phyloP scores from a whole-genome alignment of 2,113 vertebrate species.

The Gadus chalcogrammus region DNA sequence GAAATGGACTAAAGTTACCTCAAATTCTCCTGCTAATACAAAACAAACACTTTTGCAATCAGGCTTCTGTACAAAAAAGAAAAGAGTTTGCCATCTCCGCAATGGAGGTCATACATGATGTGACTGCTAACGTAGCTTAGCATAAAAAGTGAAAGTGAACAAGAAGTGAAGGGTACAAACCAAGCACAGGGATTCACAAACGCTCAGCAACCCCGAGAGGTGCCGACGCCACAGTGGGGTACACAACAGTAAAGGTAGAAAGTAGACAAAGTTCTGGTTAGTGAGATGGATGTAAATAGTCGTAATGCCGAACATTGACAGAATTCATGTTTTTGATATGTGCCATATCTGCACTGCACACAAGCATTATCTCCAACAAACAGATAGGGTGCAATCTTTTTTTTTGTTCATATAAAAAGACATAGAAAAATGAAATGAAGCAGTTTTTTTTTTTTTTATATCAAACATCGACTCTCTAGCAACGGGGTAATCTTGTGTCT shows the following conservation, averaged over 20 bases:
- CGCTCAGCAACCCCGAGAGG: too few species aligned
- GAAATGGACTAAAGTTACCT: neutral
- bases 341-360: constrained; percentile 28
- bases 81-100: constrained; percentile 10
- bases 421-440: constrained; percentile 88
- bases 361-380: constrained; percentile 17
- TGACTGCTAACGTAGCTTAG: neutral
- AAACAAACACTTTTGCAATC: constrained; percentile 17
- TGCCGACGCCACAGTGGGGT: neutral
- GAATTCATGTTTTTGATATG: constrained; percentile 18
- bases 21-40: constrained; percentile 9
- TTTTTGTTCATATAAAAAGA: constrained; percentile 84
- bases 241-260: neutral
- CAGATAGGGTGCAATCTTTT: constrained; percentile 35
- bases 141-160: constrained; percentile 17
- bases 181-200: constrained; percentile 16
- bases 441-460: constrained; percentile 76
- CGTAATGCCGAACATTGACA: too few species aligned
- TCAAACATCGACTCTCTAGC: constrained; percentile 79
- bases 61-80: constrained; percentile 14
- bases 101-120: neutral
- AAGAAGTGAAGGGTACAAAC: constrained; percentile 15
- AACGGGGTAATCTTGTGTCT: constrained; percentile 57
- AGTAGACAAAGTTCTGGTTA: neutral
- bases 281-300: constrained; percentile 12